These are phyloP conservation scores for Spicauda simplicius DNA, from an alignment of 2,888 invertebrate species.

Conservation along the genomic window DNA sequence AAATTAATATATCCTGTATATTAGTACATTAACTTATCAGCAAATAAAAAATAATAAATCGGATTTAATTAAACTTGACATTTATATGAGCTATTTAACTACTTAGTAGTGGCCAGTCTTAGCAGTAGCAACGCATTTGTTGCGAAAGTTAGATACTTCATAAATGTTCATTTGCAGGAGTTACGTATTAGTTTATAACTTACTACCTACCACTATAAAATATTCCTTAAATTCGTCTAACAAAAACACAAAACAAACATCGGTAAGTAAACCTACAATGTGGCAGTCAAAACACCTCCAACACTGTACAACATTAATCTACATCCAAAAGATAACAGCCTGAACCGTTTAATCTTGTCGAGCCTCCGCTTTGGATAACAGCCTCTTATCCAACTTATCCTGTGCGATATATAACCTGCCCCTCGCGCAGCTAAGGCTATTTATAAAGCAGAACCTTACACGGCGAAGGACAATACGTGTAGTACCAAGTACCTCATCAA, in stretches of 20 bases:
- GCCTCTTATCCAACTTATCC: conserved; percentile 15
- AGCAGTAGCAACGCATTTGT: too few relatives aligned
- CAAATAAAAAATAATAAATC: too few relatives aligned
- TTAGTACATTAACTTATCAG: too few relatives aligned
- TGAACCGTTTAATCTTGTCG: conserved; percentile 34
- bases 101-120: too few relatives aligned
- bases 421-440: conserved; percentile 13
- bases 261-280: not conserved
- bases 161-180: too few relatives aligned
- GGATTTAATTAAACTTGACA: too few relatives aligned
- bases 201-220: too few relatives aligned
- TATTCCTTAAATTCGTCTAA: not conserved
- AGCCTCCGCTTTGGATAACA: conserved; percentile 17
- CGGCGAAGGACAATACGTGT: conserved; percentile 19
- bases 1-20: too few relatives aligned
- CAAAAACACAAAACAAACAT: not conserved
- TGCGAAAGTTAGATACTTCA: too few relatives aligned
- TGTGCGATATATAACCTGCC: conserved; percentile 22
- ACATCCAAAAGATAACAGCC: conserved; percentile 29
- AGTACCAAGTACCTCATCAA: conserved; percentile 28
- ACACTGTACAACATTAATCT: conserved; percentile 22
- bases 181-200: too few relatives aligned
- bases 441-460: conserved; percentile 31
- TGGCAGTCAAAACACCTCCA: not conserved
- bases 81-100: too few relatives aligned